Evolutionary conservation across 2,113 vertebrate genomes (phyloP).

Genomic region (Paramisgurnus dabryanus): DNA sequence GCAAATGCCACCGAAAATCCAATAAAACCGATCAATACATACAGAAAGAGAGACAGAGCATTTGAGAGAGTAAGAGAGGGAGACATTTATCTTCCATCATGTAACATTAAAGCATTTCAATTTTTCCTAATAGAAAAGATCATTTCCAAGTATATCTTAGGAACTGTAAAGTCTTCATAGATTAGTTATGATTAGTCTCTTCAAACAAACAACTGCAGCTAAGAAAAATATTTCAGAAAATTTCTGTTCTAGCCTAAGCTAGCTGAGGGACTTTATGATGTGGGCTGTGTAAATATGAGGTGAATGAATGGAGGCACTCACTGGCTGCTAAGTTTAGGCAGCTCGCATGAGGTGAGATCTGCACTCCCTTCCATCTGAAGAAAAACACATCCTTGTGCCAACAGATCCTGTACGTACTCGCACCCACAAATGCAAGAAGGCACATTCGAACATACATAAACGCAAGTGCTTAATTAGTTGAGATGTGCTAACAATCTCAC

Average conservation of each 20-base stretch:
- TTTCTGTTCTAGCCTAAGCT: constrained; percentile 11
- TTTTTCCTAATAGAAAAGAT: constrained; percentile 1
- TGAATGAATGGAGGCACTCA: constrained; percentile 43
- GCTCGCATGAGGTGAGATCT: constrained; percentile 56
- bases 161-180: constrained; percentile 17
- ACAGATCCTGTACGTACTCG: constrained; percentile 9
- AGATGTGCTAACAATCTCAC: constrained; percentile 7
- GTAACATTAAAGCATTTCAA: constrained; percentile 11
- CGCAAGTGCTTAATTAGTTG: constrained; percentile 10
- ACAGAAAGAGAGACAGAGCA: not conserved
- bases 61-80: not conserved
- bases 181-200: constrained; percentile 19
- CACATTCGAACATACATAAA: constrained; percentile 31
- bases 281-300: constrained; percentile 48
- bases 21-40: constrained; percentile 42
- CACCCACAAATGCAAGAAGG: not conserved
- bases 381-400: constrained; percentile 50
- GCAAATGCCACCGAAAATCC: constrained; percentile 49
- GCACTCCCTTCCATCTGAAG: constrained; percentile 56
- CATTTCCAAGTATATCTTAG: not conserved
- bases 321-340: constrained; percentile 46
- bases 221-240: constrained; percentile 12
- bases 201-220: constrained; percentile 16
- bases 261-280: constrained; percentile 45
- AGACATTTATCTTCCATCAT: not conserved